A percentile compares a stretch with the other conserved stretches of the same genome.
phyloP scores from a whole-genome alignment of 2,797 vertebrate species.

The Myioborus miniatus region DNA sequence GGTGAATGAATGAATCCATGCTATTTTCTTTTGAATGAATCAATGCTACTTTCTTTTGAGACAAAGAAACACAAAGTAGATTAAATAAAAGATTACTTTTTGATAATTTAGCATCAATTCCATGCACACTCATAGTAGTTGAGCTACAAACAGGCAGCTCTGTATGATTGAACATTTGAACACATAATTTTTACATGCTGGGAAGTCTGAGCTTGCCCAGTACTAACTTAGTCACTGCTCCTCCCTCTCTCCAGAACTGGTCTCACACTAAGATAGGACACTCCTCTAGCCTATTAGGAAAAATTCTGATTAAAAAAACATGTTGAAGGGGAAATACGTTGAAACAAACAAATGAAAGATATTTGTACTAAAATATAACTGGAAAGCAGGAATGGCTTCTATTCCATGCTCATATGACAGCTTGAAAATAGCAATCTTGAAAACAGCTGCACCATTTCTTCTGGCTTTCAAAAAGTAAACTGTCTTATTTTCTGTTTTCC shows the following conservation, averaged over 20 bases:
- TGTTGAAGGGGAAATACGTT: not conserved
- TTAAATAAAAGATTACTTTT: not conserved
- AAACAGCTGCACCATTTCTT: conserved; percentile 23
- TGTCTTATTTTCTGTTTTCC: conserved; percentile 4
- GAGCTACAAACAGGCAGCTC: not conserved
- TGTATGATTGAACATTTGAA: not conserved
- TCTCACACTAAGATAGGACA: not conserved
- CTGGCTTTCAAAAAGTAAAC: not conserved
- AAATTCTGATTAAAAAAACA: not conserved
- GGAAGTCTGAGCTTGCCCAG: not conserved
- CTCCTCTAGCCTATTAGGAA: not conserved
- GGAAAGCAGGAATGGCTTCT: not conserved
- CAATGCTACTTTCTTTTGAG: not conserved
- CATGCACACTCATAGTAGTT: rapidly evolving
- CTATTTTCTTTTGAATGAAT: too few relatives aligned
- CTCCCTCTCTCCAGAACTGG: not conserved
- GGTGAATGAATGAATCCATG: too few relatives aligned
- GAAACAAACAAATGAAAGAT: conserved; percentile 32
- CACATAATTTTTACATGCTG: not conserved
- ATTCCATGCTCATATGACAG: not conserved
- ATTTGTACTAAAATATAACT: not conserved
- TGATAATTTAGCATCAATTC: not conserved
- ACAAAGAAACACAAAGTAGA: not conserved
- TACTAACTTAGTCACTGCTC: not conserved
- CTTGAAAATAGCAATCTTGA: not conserved